Percentiles rank a stretch among this genome's conserved stretches.
These are phyloP conservation scores for Asteroscopus sphinx DNA, from an alignment of 2,888 invertebrate species.

Conservation along the genomic window DNA sequence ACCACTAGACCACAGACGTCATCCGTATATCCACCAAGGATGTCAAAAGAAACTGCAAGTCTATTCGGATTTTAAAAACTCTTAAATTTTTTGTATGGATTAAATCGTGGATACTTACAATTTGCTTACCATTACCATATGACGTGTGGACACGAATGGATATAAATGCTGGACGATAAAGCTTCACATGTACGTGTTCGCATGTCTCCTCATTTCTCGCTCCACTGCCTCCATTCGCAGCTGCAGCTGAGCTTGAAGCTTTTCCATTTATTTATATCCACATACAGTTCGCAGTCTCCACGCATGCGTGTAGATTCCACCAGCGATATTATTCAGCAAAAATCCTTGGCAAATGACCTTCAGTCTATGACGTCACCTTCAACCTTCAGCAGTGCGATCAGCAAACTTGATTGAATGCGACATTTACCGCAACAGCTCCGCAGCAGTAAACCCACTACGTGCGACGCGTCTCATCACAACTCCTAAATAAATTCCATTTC, in stretches of 20 bases:
- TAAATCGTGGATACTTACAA: neutral
- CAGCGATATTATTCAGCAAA: constrained; percentile 51
- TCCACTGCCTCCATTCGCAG: constrained; percentile 43
- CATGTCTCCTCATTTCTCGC: constrained; percentile 56
- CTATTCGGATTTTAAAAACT: no score
- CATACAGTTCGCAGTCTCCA: constrained; percentile 32
- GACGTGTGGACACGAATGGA: constrained; percentile 6
- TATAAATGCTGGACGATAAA: constrained; percentile 36
- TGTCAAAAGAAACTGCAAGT: no score
- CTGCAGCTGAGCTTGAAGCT: constrained; percentile 42
- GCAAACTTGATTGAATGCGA: constrained; percentile 42
- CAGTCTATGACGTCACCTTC: constrained; percentile 39
- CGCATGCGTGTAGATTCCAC: constrained; percentile 48
- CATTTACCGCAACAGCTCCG: constrained; percentile 17
- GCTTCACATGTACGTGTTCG: constrained; percentile 31
- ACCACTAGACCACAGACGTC: no score
- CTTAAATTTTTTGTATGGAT: no score
- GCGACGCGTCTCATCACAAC: constrained; percentile 25
- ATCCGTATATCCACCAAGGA: no score
- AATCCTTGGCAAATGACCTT: constrained; percentile 51
- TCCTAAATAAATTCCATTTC: constrained; percentile 59
- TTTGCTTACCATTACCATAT: no score
- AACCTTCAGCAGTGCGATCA: constrained; percentile 16
- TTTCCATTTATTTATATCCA: constrained; percentile 52
- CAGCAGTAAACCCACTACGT: constrained; percentile 38